phyloP scores from a whole-genome alignment of 1,140 invertebrate species.

The Neodiprion virginianus region DNA sequence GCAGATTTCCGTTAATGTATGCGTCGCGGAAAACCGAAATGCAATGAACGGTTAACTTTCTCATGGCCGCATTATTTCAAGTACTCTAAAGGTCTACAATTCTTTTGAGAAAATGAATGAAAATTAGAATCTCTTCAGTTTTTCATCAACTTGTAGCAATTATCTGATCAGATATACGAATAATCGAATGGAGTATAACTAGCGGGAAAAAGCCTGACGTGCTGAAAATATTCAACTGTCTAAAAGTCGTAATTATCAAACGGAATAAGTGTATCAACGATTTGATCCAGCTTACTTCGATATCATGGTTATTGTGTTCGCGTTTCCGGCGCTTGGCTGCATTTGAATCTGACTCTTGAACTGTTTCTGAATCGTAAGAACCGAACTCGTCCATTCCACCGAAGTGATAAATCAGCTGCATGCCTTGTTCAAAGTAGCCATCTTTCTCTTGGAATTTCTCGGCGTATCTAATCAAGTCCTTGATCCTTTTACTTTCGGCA shows the following conservation, averaged over 20 bases:
- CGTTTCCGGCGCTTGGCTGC: slow-evolving; percentile 46
- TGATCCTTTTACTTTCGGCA: slow-evolving; percentile 42
- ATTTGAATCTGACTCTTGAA: slow-evolving; percentile 14
- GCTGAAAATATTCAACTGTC: too few species aligned
- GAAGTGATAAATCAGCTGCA: slow-evolving; percentile 57
- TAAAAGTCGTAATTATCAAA: too few species aligned
- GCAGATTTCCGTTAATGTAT: too few species aligned
- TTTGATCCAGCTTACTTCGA: slow-evolving; percentile 40
- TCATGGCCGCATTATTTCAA: too few species aligned
- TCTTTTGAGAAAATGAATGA: background rate
- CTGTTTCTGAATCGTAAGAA: slow-evolving; percentile 5
- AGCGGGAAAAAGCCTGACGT: too few species aligned
- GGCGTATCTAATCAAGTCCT: slow-evolving; percentile 53
- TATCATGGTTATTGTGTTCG: slow-evolving; percentile 40
- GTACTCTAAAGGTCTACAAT: too few species aligned
- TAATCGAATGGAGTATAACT: too few species aligned
- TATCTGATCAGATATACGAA: too few species aligned
- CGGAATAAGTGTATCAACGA: background rate
- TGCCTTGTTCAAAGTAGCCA: slow-evolving; percentile 57
- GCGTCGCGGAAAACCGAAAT: too few species aligned
- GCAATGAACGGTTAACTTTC: too few species aligned
- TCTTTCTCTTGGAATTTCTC: slow-evolving; percentile 51
- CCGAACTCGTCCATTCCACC: slow-evolving; percentile 34
- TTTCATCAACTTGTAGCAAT: background rate
- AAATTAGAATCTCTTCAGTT: slow-evolving; percentile 1